Percentiles rank a stretch among this genome's conserved stretches.
Conservation (phyloP, 2,113 vertebrate genomes). For the Cairina moschata region DNA sequence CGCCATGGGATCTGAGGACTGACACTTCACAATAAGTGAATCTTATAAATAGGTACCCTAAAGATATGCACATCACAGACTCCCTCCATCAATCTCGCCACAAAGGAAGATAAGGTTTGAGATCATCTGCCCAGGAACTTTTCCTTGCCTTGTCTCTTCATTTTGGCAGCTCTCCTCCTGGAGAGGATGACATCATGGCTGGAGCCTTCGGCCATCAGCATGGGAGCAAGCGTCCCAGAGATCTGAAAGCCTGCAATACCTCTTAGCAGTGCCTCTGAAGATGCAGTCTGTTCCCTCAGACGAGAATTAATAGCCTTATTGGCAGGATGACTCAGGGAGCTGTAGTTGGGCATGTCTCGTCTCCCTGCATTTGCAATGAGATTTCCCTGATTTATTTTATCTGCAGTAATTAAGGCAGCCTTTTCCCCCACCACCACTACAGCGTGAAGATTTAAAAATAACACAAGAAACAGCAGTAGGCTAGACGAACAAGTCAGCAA, state of each 20-base stretch:
- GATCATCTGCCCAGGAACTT: background rate
- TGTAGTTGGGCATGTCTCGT: conserved; percentile 31
- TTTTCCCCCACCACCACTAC: background rate
- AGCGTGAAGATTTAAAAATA: conserved; percentile 59
- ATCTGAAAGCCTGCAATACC: background rate
- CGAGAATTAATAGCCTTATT: conserved; percentile 32
- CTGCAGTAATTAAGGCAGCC: conserved; percentile 78
- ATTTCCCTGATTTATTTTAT: conserved; percentile 77
- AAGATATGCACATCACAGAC: accelerated
- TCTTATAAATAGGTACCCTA: background rate
- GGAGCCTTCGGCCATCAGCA: background rate
- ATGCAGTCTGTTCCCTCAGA: conserved; percentile 9
- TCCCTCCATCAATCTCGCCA: background rate
- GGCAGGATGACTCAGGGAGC: conserved; percentile 71
- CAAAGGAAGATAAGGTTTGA: background rate
- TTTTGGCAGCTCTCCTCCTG: background rate
- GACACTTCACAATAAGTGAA: accelerated
- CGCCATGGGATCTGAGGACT: background rate
- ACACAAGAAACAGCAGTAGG: background rate
- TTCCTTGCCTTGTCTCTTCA: background rate
- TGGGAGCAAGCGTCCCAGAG: background rate
- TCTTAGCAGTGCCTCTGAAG: background rate
- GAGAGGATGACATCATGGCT: conserved; percentile 1
- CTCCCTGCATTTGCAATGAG: conserved; percentile 69
- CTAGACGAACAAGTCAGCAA: background rate